Conservation (phyloP, 2,888 invertebrate genomes). For the Malachius bipustulatus region DNA sequence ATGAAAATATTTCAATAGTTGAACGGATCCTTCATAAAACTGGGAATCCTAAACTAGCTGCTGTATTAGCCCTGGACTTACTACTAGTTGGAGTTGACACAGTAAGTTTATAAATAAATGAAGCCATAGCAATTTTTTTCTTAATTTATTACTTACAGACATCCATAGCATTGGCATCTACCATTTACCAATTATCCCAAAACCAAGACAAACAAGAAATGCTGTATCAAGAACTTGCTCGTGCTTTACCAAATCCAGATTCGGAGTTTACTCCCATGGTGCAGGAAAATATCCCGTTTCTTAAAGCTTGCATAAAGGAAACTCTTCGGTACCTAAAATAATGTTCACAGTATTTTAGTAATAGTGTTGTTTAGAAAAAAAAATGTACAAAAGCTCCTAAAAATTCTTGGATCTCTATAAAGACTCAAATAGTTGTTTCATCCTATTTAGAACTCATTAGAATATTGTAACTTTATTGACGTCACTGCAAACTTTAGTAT, state of each 20-base stretch:
- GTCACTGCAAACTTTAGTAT: too few relatives aligned
- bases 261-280: conserved; percentile 45
- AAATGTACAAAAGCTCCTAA: too few relatives aligned
- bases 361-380: too few relatives aligned
- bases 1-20: conserved; percentile 43
- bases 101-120: conserved; percentile 31
- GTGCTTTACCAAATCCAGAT: conserved; percentile 42
- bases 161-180: conserved; percentile 62
- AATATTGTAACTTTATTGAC: too few relatives aligned
- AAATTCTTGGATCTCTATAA: too few relatives aligned
- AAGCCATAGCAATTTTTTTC: too few relatives aligned
- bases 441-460: too few relatives aligned
- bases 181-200: conserved; percentile 61
- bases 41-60: conserved; percentile 48
- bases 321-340: conserved; percentile 61
- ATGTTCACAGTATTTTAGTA: too few relatives aligned
- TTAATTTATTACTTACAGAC: conserved; percentile 38
- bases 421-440: conserved; percentile 5
- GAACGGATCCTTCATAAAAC: conserved; percentile 46
- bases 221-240: conserved; percentile 50
- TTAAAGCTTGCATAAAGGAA: conserved; percentile 68
- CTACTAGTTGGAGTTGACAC: conserved; percentile 74
- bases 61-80: conserved; percentile 63
- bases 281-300: conserved; percentile 54
- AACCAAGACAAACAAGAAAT: conserved; percentile 55